Evolutionary conservation across 2,113 vertebrate species (phyloP), one percentile per base, ranked within the genome.

Genomic region (Sinocyclocheilus anshuiensis): DNA sequence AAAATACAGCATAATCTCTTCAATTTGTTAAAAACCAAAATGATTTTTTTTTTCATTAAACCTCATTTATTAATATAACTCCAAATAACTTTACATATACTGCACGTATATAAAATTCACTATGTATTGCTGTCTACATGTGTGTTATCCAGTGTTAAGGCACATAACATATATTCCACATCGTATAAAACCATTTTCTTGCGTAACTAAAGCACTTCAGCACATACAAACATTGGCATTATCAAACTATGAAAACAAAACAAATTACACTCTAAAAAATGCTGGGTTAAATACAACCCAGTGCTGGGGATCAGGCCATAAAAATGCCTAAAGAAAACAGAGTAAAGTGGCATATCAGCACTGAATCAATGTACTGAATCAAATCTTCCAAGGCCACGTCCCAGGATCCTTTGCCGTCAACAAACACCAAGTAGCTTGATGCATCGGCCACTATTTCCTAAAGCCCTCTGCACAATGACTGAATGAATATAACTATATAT

Each of bases 101-200:
- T 33, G 65, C 85, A 67, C 13, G 12, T 61, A 83, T 67, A 78
- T 48, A 77, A 61, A 53, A 69, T 59, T 63, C 59, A 77, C 81
- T 67, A 85, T 75, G 82, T 67, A 81, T 78, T 88, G 71, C 80
- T 85, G 87, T 89, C 76, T 81, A 87, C 69, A 45, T 86, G 84
- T 87, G 45, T 89, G 87, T 89, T 89, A 86, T 95, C 95, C 45
- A 95, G 95, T 95, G 95, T 95, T 93, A 92, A 94, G 92, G 93
- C 93, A 93, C 91, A 81, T 86, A 79, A 55, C 83, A 77, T 85
- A 89, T 84, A 87, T 90, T 87, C 74, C 63, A 89, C 45, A 48
- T 90, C 33, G 86, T 69, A 85, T 84, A 67, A 65, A 85, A 85
- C 84, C 18, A 12, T 65, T 67, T 16, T 65, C 45, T 53, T 67